phyloP scores from a whole-genome alignment of 1,140 invertebrate species.

The Luehdorfia chinensis region DNA sequence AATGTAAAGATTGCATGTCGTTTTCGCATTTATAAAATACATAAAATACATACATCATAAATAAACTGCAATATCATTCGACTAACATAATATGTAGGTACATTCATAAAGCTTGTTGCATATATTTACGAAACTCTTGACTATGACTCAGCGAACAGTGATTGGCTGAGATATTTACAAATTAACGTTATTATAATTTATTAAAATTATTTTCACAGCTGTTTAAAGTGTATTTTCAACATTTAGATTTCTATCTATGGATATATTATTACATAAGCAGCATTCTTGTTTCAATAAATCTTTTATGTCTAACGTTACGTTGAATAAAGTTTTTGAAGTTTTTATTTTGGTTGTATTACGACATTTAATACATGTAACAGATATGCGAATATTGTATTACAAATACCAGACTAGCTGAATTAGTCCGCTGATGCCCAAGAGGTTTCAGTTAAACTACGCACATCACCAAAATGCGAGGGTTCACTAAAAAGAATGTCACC shows the following conservation, averaged over 20 bases:
- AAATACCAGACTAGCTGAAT: too few species aligned
- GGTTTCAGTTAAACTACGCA: constrained; percentile 18
- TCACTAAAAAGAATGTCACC: constrained; percentile 51
- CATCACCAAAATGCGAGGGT: constrained; percentile 52
- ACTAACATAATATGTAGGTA: constrained; percentile 53
- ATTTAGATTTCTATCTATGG: too few species aligned
- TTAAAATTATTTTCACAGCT: neutral
- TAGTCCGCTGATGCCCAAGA: neutral
- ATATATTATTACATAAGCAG: too few species aligned
- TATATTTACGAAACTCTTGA: constrained; percentile 33
- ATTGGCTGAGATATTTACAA: constrained; percentile 1
- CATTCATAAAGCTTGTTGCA: constrained; percentile 60
- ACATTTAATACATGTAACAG: too few species aligned
- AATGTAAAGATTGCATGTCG: constrained; percentile 40
- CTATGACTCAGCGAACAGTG: constrained; percentile 24
- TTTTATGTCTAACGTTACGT: too few species aligned
- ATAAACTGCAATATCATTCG: constrained; percentile 53
- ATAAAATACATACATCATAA: constrained; percentile 54
- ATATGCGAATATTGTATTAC: too few species aligned
- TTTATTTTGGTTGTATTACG: too few species aligned
- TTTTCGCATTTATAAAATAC: constrained; percentile 40
- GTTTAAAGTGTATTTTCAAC: too few species aligned
- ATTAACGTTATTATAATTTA: neutral
- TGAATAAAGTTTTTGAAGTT: too few species aligned
- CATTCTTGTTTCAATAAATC: too few species aligned